Evolutionary conservation across 2,888 invertebrate species (phyloP).

Genomic region (Drosophila suboccidentalis): DNA sequence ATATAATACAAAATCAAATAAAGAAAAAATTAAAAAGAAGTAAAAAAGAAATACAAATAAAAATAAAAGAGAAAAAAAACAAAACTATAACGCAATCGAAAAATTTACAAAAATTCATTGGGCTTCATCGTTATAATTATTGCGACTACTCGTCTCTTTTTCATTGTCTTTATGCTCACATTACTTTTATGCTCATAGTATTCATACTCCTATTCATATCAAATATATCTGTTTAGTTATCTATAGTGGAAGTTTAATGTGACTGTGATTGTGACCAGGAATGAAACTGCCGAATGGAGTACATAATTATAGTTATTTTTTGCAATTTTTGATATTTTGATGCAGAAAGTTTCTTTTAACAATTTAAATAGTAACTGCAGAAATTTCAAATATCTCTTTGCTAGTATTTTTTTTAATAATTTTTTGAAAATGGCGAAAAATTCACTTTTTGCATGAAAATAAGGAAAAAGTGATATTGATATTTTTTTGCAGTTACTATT

Average conservation of each 20-base stretch:
- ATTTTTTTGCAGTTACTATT: too few relatives aligned
- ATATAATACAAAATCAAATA: constrained; percentile 46
- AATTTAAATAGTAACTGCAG: too few relatives aligned
- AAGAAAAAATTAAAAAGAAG: constrained; percentile 16
- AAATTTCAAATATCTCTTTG: too few relatives aligned
- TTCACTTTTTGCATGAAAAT: too few relatives aligned
- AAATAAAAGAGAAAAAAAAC: background rate
- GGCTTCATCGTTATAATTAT: constrained; percentile 9
- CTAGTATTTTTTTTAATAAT: too few relatives aligned
- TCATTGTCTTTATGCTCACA: constrained; percentile 21
- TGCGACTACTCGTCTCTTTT: constrained; percentile 19
- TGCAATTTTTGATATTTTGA: too few relatives aligned
- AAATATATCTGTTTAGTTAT: background rate
- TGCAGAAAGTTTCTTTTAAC: too few relatives aligned
- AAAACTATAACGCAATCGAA: constrained; percentile 35
- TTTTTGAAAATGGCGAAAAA: too few relatives aligned
- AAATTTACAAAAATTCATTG: constrained; percentile 10
- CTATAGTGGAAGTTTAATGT: background rate
- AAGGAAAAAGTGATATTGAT: too few relatives aligned
- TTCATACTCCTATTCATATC: background rate
- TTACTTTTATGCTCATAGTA: background rate
- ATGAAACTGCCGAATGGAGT: background rate
- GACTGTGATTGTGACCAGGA: background rate
- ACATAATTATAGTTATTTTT: too few relatives aligned
- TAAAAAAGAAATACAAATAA: constrained; percentile 15